A percentile compares a stretch with the other conserved stretches of the same genome.
Conservation (phyloP, 2,113 vertebrate species). For the Chrysemys picta region DNA sequence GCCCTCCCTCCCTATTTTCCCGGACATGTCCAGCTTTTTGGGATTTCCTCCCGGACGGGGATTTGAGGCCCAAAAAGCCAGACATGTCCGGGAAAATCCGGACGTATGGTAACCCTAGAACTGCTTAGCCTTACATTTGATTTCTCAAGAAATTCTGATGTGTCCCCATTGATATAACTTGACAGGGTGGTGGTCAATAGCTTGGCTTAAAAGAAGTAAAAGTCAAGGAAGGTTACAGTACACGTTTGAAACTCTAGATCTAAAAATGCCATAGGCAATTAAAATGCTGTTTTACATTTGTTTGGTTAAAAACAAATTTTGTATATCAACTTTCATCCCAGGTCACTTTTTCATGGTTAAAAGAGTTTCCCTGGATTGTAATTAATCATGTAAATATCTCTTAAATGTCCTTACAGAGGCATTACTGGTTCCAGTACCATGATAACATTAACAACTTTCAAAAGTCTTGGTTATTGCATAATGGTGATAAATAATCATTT, state of each 20-base stretch:
- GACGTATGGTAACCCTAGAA: too few relatives aligned
- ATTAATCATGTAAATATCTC: neutral
- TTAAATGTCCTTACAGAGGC: neutral
- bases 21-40: too few relatives aligned
- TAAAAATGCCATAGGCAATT: neutral
- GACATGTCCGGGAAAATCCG: too few relatives aligned
- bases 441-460: neutral
- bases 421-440: neutral
- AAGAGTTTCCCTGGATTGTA: neutral
- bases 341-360: neutral
- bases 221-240: neutral
- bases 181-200: neutral
- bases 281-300: neutral
- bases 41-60: too few relatives aligned
- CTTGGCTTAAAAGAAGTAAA: neutral
- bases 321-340: neutral
- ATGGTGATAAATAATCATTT: neutral
- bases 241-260: neutral
- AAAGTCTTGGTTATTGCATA: neutral
- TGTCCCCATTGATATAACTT: neutral
- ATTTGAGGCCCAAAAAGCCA: too few relatives aligned
- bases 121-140: neutral
- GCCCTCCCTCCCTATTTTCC: too few relatives aligned
- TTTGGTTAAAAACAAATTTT: neutral
- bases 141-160: neutral